phyloP scores from a whole-genome alignment of 2,888 invertebrate genomes.

The Lepidonotus clava region DNA sequence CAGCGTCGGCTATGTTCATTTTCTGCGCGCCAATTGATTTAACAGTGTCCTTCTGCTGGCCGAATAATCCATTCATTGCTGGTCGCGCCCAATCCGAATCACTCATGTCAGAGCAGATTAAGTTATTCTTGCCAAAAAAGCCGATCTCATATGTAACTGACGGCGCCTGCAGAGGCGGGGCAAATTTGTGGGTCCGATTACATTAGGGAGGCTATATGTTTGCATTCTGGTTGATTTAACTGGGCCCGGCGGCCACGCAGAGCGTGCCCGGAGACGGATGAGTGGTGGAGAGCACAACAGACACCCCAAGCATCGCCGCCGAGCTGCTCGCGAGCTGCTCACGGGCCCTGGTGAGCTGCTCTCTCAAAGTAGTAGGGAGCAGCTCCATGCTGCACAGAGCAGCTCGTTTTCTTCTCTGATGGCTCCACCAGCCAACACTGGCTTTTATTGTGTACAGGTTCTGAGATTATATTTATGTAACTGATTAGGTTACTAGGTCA shows the following conservation, averaged over 20 bases:
- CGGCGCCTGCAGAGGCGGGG: neutral
- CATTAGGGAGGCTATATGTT: conserved; percentile 46
- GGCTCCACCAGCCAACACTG: too few species aligned
- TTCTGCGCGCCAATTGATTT: conserved; percentile 35
- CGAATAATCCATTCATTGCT: conserved; percentile 34
- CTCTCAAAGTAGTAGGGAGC: too few species aligned
- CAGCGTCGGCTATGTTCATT: neutral
- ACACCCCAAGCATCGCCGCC: neutral
- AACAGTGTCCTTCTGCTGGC: neutral
- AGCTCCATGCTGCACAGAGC: too few species aligned
- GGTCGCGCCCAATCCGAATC: neutral
- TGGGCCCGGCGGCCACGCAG: neutral
- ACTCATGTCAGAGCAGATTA: conserved; percentile 43
- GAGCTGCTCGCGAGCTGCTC: too few species aligned
- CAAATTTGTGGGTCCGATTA: conserved; percentile 44
- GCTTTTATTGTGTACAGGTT: too few species aligned
- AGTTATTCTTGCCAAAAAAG: conserved; percentile 32
- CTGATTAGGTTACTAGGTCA: too few species aligned
- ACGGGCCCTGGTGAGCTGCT: too few species aligned
- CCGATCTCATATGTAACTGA: conserved; percentile 45
- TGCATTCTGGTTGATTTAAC: conserved; percentile 23
- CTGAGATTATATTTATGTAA: too few species aligned
- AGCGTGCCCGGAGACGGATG: neutral
- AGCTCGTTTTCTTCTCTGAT: too few species aligned
- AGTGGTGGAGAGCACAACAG: neutral